Conservation (phyloP, 2,797 vertebrate genomes). For the Danio aesculapii region DNA sequence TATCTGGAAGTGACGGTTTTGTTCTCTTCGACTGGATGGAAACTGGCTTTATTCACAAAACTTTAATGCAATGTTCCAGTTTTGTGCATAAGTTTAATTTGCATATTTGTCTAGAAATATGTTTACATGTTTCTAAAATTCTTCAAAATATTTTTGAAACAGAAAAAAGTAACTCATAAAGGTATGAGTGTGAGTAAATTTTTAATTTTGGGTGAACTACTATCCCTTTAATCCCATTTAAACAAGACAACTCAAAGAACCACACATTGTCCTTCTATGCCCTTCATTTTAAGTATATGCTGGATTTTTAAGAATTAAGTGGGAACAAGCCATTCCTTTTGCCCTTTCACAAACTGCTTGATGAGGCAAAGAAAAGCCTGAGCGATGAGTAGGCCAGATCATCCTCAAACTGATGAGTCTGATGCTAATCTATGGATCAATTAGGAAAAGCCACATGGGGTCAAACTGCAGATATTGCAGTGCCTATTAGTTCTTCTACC, state of each 20-base stretch:
- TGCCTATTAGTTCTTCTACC: conserved; percentile 83
- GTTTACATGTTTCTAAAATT: too few relatives aligned
- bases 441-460: conserved; percentile 83
- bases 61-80: too few relatives aligned
- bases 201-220: too few relatives aligned
- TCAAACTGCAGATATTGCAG: conserved; percentile 86
- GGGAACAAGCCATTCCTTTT: conserved; percentile 19
- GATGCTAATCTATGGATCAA: conserved; percentile 88
- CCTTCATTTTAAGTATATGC: neutral
- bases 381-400: conserved; percentile 80
- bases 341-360: conserved; percentile 74
- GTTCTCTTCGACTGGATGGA: too few relatives aligned
- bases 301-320: conserved; percentile 4
- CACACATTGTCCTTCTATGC: neutral
- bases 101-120: too few relatives aligned
- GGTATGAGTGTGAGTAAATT: too few relatives aligned
- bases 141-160: too few relatives aligned
- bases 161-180: too few relatives aligned
- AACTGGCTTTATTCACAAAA: too few relatives aligned
- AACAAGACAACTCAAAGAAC: neutral
- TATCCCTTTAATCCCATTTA: neutral
- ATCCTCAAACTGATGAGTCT: conserved; percentile 82
- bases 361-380: conserved; percentile 80
- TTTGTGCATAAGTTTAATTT: too few relatives aligned
- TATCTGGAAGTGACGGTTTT: too few relatives aligned